A percentile compares a stretch with the other conserved stretches of the same genome.
Evolutionary conservation across 1,140 invertebrate species (phyloP).

Genomic region (Ceratosolen solmsi): DNA sequence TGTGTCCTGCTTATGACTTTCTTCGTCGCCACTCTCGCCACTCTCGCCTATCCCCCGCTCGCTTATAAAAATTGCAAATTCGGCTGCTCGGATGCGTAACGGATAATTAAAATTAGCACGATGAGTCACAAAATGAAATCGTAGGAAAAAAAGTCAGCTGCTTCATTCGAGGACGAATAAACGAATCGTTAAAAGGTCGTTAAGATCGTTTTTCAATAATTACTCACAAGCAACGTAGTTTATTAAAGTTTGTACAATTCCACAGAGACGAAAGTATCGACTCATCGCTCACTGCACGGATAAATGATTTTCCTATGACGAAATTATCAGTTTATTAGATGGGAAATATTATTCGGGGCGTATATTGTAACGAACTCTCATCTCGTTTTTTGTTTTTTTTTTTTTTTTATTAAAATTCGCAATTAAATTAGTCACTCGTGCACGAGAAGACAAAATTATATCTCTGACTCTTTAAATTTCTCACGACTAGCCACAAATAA

Average conservation of each 20-base stretch:
- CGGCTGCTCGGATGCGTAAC: neutral
- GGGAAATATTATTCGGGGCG: too few species aligned
- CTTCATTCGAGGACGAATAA: neutral
- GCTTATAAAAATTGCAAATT: slow-evolving; percentile 32
- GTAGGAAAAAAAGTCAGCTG: slow-evolving; percentile 5
- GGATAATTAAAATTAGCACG: slow-evolving; percentile 25
- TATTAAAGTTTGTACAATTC: slow-evolving; percentile 28
- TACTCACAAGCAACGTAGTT: slow-evolving; percentile 33
- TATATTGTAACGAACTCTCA: too few species aligned
- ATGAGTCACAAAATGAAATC: neutral
- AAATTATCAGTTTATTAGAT: slow-evolving; percentile 58
- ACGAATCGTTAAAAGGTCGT: slow-evolving; percentile 33
- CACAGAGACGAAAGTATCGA: neutral
- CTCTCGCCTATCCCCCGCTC: neutral
- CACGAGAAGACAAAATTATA: too few species aligned
- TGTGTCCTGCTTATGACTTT: neutral
- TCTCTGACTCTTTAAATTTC: too few species aligned
- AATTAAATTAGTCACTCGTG: too few species aligned
- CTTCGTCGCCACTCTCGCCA: too few species aligned
- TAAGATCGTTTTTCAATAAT: slow-evolving; percentile 47
- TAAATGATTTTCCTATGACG: neutral
- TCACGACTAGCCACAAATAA: too few species aligned
- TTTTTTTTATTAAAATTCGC: too few species aligned
- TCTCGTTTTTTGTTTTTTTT: too few species aligned
- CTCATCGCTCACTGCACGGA: neutral